Evolutionary conservation across 1,140 invertebrate genomes (phyloP).

Genomic region (Pseudomyrmex sp.): DNA sequence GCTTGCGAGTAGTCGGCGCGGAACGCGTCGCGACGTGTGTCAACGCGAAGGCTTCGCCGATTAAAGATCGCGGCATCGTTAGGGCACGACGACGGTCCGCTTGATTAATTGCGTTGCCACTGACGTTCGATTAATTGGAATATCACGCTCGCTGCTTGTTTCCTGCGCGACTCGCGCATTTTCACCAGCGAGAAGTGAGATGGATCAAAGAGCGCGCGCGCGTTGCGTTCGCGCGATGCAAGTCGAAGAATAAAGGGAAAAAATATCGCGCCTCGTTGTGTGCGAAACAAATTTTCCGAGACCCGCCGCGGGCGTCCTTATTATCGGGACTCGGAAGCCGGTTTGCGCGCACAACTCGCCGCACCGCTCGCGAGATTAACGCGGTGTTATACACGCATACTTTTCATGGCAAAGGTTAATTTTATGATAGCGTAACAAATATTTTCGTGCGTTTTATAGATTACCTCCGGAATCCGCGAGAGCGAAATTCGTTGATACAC

Average conservation of each 20-base stretch:
- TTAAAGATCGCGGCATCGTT: constrained; percentile 43
- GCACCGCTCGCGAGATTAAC: background rate
- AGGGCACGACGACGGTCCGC: background rate
- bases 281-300: constrained; percentile 38
- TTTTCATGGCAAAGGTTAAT: background rate
- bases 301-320: background rate
- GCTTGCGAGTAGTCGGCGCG: background rate
- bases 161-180: constrained; percentile 30
- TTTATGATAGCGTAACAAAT: background rate
- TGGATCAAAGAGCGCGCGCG: constrained; percentile 19
- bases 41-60: constrained; percentile 37
- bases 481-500: no score
- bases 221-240: constrained; percentile 9
- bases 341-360: background rate
- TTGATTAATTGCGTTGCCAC: constrained; percentile 62
- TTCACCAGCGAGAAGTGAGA: constrained; percentile 28
- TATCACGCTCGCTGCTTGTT: constrained; percentile 42
- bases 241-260: constrained; percentile 31
- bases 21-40: background rate
- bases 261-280: background rate
- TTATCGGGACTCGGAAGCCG: background rate
- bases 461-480: no score
- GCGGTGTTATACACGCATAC: background rate
- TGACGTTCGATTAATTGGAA: constrained; percentile 62
- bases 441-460: no score